These are phyloP conservation scores for Embidobia sp. DNA, from an alignment of 2,888 invertebrate species.

Conservation along the genomic window DNA sequence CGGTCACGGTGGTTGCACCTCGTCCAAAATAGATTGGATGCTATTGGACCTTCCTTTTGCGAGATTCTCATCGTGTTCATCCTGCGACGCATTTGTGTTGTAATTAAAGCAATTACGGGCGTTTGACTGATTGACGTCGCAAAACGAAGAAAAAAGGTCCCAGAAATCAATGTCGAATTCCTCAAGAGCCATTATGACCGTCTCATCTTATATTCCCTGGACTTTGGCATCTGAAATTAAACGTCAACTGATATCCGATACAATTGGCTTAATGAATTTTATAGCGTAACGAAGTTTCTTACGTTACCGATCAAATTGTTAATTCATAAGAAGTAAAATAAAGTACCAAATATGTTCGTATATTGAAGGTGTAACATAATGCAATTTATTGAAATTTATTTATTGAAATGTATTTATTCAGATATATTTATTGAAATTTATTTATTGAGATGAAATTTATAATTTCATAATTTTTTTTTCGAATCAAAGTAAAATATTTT, in stretches of 20 bases:
- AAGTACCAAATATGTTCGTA: too few relatives aligned
- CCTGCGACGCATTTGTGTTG: conserved; percentile 43
- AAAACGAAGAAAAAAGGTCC: conserved; percentile 27
- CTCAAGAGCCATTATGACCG: conserved; percentile 10
- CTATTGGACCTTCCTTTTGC: conserved; percentile 55
- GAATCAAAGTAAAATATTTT: too few relatives aligned
- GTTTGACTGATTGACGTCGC: conserved; percentile 41
- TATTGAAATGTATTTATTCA: too few relatives aligned
- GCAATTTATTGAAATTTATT: too few relatives aligned
- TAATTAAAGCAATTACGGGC: conserved; percentile 52
- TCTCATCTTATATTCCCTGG: conserved; percentile 22
- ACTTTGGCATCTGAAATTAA: conserved; percentile 9
- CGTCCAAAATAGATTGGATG: conserved; percentile 60
- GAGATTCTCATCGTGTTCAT: conserved; percentile 52
- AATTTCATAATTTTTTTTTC: too few relatives aligned
- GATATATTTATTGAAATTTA: too few relatives aligned
- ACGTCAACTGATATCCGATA: not conserved
- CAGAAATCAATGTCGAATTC: conserved; percentile 24
- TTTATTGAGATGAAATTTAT: too few relatives aligned
- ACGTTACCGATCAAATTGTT: too few relatives aligned
- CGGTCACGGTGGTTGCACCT: conserved; percentile 62
- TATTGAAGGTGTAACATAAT: too few relatives aligned
- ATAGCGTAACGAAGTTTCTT: not conserved
- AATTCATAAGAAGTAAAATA: too few relatives aligned
- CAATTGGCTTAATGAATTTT: not conserved